Evolutionary conservation across 2,797 vertebrate genomes (phyloP).

Genomic region (Poecilia picta): DNA sequence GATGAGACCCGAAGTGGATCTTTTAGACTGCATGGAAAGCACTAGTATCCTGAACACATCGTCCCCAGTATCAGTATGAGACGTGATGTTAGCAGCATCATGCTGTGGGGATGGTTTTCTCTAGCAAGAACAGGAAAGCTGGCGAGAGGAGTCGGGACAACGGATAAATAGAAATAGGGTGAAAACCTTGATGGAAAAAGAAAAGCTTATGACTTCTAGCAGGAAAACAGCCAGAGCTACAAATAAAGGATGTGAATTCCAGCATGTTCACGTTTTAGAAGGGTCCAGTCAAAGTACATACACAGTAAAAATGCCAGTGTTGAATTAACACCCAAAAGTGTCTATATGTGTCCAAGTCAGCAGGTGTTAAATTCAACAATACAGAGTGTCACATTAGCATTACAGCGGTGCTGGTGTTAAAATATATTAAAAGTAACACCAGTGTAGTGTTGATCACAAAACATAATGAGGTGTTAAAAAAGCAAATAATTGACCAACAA

Average conservation of each 20-base stretch:
- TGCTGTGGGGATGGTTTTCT: not conserved
- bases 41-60: not conserved
- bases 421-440: too few species aligned
- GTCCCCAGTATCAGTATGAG: not conserved
- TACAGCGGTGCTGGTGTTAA: too few species aligned
- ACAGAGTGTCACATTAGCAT: too few species aligned
- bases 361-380: too few species aligned
- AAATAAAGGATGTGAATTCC: not conserved
- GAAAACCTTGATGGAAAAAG: not conserved
- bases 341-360: too few species aligned
- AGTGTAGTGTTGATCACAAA: too few species aligned
- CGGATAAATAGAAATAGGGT: not conserved
- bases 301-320: too few species aligned
- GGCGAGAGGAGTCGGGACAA: not conserved
- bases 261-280: not conserved
- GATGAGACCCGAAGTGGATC: too few species aligned
- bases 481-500: too few species aligned
- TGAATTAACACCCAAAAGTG: too few species aligned
- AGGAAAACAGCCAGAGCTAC: not conserved
- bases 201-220: not conserved
- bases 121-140: not conserved
- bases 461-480: too few species aligned
- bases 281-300: not conserved
- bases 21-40: too few species aligned
- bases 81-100: not conserved